phyloP scores from a whole-genome alignment of 2,113 vertebrate genomes.

The Maccullochella peelii region DNA sequence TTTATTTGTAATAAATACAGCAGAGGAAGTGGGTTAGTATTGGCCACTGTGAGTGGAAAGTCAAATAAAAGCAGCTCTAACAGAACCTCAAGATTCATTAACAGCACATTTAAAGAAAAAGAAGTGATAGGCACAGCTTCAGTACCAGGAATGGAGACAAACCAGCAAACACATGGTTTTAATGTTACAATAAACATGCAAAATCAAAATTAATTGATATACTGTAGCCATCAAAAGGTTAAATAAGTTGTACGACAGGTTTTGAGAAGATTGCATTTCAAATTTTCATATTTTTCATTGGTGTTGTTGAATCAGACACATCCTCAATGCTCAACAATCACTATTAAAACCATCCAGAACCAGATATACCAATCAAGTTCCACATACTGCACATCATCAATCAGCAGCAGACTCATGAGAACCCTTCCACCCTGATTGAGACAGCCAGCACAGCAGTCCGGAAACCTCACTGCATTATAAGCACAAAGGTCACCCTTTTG shows the following conservation, averaged over 20 bases:
- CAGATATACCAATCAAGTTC: background rate
- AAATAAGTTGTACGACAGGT: background rate
- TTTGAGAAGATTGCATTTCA: background rate
- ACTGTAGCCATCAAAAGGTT: background rate
- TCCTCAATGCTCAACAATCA: background rate
- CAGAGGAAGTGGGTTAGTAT: background rate
- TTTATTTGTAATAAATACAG: conserved; percentile 34
- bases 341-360: background rate
- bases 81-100: background rate
- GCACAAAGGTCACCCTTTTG: conserved; percentile 15
- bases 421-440: conserved; percentile 4
- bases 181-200: background rate
- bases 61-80: background rate
- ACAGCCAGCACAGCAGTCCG: conserved; percentile 29
- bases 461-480: conserved; percentile 2
- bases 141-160: background rate
- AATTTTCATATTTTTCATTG: background rate
- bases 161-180: background rate
- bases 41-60: conserved; percentile 8
- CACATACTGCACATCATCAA: conserved; percentile 12
- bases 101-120: background rate
- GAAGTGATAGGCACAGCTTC: background rate
- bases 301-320: conserved; percentile 1
- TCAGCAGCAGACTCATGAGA: conserved; percentile 16
- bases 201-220: background rate